Conservation (phyloP, 2,888 invertebrate species). For the Anthoptus insignis region DNA sequence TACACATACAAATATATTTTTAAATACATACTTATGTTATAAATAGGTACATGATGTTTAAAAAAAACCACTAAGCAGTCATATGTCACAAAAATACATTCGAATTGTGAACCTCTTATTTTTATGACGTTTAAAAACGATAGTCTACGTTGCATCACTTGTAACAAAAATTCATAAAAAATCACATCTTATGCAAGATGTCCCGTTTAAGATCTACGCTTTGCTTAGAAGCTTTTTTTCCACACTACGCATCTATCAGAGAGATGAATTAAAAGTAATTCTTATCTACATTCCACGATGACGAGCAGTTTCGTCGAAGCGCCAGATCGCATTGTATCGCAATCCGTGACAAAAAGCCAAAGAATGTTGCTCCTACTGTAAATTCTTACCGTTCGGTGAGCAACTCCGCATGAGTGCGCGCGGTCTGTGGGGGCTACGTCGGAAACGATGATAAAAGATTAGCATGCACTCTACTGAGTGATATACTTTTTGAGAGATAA, state of each 20-base stretch:
- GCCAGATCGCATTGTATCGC: slow-evolving; percentile 37
- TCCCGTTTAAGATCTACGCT: background rate
- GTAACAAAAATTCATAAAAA: background rate
- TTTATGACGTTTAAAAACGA: too few species aligned
- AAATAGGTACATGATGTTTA: too few species aligned
- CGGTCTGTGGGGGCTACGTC: slow-evolving; percentile 20
- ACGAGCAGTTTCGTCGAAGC: slow-evolving; percentile 31
- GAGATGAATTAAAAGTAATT: slow-evolving; percentile 15
- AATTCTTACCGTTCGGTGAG: slow-evolving; percentile 39
- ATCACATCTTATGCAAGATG: background rate
- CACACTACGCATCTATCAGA: slow-evolving; percentile 21
- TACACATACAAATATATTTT: too few species aligned
- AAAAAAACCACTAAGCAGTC: too few species aligned
- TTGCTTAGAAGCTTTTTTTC: background rate
- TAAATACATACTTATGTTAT: too few species aligned
- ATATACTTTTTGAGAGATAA: slow-evolving; percentile 5
- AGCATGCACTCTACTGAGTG: background rate
- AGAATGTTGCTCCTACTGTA: slow-evolving; percentile 38
- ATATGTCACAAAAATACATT: too few species aligned
- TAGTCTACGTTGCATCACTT: too few species aligned
- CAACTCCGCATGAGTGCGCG: slow-evolving; percentile 28
- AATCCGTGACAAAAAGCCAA: slow-evolving; percentile 33
- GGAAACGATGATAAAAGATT: slow-evolving; percentile 13
- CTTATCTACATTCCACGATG: slow-evolving; percentile 28
- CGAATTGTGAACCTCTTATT: too few species aligned